Evolutionary conservation across 2,113 vertebrate genomes (phyloP), one percentile per base, ranked within the genome.

Genomic region (Ceyx melanurus): DNA sequence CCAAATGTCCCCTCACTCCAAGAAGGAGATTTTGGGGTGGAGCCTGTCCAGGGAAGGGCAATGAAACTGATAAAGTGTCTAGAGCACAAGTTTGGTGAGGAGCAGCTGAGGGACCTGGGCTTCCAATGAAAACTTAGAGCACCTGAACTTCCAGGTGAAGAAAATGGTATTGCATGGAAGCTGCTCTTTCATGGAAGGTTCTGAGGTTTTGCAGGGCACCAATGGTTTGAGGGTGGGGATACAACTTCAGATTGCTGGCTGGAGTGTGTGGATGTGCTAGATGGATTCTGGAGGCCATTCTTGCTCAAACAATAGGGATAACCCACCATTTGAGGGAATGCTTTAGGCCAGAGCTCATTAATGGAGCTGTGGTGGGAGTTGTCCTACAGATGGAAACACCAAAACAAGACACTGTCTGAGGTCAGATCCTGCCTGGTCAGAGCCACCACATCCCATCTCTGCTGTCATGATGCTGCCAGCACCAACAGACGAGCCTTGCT

Each of bases 401-500:
- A 37, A 37, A 37, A 3, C 1, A 31, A 33, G 16, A 15, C 11
- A 16, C 5, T 5, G 37, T 12, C 26, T 58, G 54, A 79, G 29
- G 62, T 53, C n/a, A 48, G 31, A 70, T 33, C 45, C 68, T 75
- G 56, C 50, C 62, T 70, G 53, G 28, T 46, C 61, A 48, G 51
- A 75, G 50, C 35, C 0, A 0, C 0, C 5, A 35, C 50, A 75
- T 28, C 75, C 37, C 1, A 0, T 75, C 68, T 40, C 64, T 2
- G 0, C 6, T 26, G 33, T 13, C 18, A 3, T 2, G n/a, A 25
- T 29, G 37, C 28, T 45, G 46, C 3, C 1, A 5, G 6, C 21
- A 61, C 13, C 0, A 3, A 40, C 40, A 46, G 23, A n/a, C 5
- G 5, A 33, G n/a, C 28, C 31, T 31, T 54, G 19, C 65, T 37